A percentile compares a stretch with the other conserved stretches of the same genome.
Evolutionary conservation across 2,888 invertebrate genomes (phyloP).

Genomic region (Cephus spinipes): DNA sequence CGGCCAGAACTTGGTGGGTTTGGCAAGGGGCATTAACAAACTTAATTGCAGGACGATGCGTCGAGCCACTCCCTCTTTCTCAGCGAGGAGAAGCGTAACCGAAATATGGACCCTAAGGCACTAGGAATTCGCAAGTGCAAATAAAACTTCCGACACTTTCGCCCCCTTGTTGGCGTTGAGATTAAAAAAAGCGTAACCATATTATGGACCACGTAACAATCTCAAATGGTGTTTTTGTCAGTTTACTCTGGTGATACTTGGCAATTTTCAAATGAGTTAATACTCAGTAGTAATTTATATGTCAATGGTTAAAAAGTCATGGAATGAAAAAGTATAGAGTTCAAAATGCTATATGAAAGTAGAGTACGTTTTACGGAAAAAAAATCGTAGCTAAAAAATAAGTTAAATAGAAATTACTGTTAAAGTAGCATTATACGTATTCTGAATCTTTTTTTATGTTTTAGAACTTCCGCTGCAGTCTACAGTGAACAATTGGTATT

Average conservation of each 20-base stretch:
- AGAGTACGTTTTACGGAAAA: not conserved
- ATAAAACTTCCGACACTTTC: not conserved
- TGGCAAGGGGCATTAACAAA: slow-evolving; percentile 6
- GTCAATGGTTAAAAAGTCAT: not conserved
- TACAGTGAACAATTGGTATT: too few species aligned
- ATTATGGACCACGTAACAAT: not conserved
- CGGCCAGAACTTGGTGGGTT: not conserved
- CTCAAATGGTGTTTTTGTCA: not conserved
- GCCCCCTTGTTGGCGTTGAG: not conserved
- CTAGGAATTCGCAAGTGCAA: not conserved
- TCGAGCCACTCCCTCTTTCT: not conserved
- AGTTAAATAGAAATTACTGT: too few species aligned
- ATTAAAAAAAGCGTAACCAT: not conserved
- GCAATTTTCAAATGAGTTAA: not conserved
- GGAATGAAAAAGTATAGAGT: not conserved
- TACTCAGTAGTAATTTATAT: not conserved
- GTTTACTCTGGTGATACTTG: not conserved
- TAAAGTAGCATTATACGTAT: too few species aligned
- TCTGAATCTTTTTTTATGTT: too few species aligned
- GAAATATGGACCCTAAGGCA: not conserved
- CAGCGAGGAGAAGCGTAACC: not conserved
- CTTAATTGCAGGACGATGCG: slow-evolving; percentile 1
- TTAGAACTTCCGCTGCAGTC: too few species aligned
- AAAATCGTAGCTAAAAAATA: too few species aligned
- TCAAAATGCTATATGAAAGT: not conserved